These are phyloP conservation scores for Papilio polyxenes DNA, from an alignment of 1,140 invertebrate species.

Conservation along the genomic window DNA sequence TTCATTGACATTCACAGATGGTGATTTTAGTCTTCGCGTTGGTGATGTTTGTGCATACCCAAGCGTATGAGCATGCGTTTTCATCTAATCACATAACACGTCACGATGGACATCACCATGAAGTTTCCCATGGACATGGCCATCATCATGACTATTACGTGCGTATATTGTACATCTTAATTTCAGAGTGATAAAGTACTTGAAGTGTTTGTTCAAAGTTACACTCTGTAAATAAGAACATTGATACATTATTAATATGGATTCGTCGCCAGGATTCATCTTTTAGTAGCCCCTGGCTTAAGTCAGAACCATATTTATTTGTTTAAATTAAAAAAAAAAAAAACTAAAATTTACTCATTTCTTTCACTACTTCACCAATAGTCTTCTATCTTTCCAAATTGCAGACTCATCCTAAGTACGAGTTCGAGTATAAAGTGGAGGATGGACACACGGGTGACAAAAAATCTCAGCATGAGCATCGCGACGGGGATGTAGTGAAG, in stretches of 20 bases:
- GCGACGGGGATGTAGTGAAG: conserved; percentile 45
- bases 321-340: too few relatives aligned
- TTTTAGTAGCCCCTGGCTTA: too few relatives aligned
- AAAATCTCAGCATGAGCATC: conserved; percentile 48
- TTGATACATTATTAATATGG: too few relatives aligned
- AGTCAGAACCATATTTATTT: too few relatives aligned
- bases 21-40: conserved; percentile 10
- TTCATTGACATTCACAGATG: background rate
- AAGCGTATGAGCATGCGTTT: conserved; percentile 43
- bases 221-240: background rate
- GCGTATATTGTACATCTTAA: conserved; percentile 24
- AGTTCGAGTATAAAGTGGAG: conserved; percentile 51
- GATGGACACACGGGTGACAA: conserved; percentile 48
- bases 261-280: too few relatives aligned
- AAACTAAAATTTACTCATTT: too few relatives aligned
- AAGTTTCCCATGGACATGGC: conserved; percentile 27
- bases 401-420: conserved; percentile 53
- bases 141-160: conserved; percentile 48
- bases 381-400: background rate
- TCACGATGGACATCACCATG: conserved; percentile 48
- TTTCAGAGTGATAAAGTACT: background rate
- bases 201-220: background rate
- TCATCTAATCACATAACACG: conserved; percentile 58
- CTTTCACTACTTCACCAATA: too few relatives aligned
- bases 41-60: conserved; percentile 21